Conservation (phyloP, 2,113 vertebrate species). For the Erinaceus europaeus region DNA sequence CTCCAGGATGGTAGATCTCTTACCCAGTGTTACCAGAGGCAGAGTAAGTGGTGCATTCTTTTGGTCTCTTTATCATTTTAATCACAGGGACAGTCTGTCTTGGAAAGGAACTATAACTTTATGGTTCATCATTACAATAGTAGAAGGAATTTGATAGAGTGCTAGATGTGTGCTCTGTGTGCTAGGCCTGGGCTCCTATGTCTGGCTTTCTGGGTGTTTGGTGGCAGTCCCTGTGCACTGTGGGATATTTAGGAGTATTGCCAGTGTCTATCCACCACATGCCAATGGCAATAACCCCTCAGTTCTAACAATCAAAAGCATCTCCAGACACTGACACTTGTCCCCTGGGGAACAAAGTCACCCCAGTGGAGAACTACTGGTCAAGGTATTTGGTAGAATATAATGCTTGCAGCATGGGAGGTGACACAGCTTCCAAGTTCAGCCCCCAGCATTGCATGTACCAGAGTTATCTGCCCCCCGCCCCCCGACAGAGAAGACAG, state of each 20-base stretch:
- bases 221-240: background rate
- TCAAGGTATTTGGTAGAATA: no score
- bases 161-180: background rate
- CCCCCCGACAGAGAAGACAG: no score
- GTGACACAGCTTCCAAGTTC: no score
- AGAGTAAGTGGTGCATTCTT: constrained; percentile 80
- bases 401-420: no score
- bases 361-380: background rate
- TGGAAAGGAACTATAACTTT: background rate
- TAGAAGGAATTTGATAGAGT: background rate
- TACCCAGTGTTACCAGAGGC: constrained; percentile 82
- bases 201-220: background rate
- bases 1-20: constrained; percentile 81
- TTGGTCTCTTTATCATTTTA: constrained; percentile 22
- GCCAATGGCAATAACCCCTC: background rate
- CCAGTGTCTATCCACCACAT: background rate
- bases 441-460: no score
- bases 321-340: background rate
- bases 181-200: background rate
- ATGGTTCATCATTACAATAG: background rate
- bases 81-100: background rate
- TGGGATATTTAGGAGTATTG: background rate
- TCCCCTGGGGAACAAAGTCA: background rate
- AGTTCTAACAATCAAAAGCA: background rate
- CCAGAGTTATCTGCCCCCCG: no score